These are phyloP conservation scores for Ageneiosus marmoratus DNA, from an alignment of 2,113 vertebrate genomes.

Conservation along the genomic window DNA sequence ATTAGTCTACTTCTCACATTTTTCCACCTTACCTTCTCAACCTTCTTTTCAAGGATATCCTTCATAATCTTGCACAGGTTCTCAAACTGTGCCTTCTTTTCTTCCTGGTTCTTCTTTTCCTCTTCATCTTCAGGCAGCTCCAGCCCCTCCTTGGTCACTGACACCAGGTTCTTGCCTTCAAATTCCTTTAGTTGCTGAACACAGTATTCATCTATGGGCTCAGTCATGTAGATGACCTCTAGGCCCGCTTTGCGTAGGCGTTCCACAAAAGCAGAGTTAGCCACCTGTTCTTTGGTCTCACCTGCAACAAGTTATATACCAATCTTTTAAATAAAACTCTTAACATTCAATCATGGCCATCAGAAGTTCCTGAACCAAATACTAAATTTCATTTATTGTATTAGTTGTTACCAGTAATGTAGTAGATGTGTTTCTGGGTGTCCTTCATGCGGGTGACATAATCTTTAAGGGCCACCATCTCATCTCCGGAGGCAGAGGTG, in stretches of 20 bases:
- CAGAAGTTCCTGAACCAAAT: background rate
- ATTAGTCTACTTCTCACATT: background rate
- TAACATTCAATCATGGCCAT: background rate
- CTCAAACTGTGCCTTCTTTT: slow-evolving; percentile 76
- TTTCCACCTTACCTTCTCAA: slow-evolving; percentile 72
- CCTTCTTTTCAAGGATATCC: slow-evolving; percentile 81
- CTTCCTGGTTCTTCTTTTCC: slow-evolving; percentile 77
- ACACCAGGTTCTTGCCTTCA: slow-evolving; percentile 78
- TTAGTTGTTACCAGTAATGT: slow-evolving; percentile 84
- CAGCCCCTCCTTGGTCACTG: slow-evolving; percentile 80
- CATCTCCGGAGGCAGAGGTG: slow-evolving; percentile 91
- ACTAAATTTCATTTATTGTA: background rate
- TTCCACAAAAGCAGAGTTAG: slow-evolving; percentile 81
- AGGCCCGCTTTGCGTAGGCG: slow-evolving; percentile 76
- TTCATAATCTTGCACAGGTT: slow-evolving; percentile 83
- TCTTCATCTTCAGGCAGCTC: slow-evolving; percentile 81
- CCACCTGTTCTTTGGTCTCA: slow-evolving; percentile 80
- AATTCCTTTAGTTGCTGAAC: slow-evolving; percentile 81
- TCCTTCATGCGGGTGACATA: slow-evolving; percentile 97
- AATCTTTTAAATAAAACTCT: background rate
- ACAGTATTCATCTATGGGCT: slow-evolving; percentile 81
- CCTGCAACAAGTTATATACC: slow-evolving; percentile 56
- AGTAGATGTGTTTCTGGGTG: slow-evolving; percentile 95
- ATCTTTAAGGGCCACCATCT: slow-evolving; percentile 95
- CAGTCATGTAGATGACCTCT: slow-evolving; percentile 82